phyloP scores from a whole-genome alignment of 1,140 invertebrate species.

The Sesamia nonagrioides region DNA sequence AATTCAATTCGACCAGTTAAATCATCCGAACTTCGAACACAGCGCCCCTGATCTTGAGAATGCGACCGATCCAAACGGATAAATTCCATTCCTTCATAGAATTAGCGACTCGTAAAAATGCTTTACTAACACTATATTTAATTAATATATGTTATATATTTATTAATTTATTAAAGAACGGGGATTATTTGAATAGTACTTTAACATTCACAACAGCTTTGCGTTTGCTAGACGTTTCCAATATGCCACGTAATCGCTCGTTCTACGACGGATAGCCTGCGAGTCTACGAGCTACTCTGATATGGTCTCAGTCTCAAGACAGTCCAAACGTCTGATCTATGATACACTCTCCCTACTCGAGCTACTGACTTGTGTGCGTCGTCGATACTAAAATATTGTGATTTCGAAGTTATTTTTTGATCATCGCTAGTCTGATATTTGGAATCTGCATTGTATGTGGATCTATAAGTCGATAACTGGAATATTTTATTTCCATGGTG shows the following conservation, averaged over 20 bases:
- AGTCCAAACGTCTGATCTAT: slow-evolving; percentile 83
- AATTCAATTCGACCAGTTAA: slow-evolving; percentile 22
- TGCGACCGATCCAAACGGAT: slow-evolving; percentile 79
- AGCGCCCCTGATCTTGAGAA: slow-evolving; percentile 82
- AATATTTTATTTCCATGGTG: slow-evolving; percentile 38
- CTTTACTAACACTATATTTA: slow-evolving; percentile 76
- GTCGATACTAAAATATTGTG: slow-evolving; percentile 54
- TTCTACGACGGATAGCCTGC: slow-evolving; percentile 80
- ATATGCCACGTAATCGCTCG: slow-evolving; percentile 77
- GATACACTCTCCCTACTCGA: slow-evolving; percentile 84
- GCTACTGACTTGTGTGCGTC: slow-evolving; percentile 77
- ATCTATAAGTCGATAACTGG: slow-evolving; percentile 24
- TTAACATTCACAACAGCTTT: slow-evolving; percentile 71
- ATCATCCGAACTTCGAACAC: slow-evolving; percentile 71
- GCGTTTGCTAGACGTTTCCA: slow-evolving; percentile 61
- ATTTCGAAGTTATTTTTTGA: background rate
- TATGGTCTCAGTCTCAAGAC: slow-evolving; percentile 87
- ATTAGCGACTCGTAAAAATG: slow-evolving; percentile 84
- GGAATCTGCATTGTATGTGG: slow-evolving; percentile 27
- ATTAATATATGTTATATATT: slow-evolving; percentile 76
- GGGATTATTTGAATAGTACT: slow-evolving; percentile 72
- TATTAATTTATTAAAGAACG: slow-evolving; percentile 78
- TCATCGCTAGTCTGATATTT: slow-evolving; percentile 17
- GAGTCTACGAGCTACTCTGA: slow-evolving; percentile 80
- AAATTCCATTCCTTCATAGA: slow-evolving; percentile 81